These are phyloP conservation scores for Etia nguti DNA, from an alignment of 2,113 vertebrate species.

Conservation along the genomic window DNA sequence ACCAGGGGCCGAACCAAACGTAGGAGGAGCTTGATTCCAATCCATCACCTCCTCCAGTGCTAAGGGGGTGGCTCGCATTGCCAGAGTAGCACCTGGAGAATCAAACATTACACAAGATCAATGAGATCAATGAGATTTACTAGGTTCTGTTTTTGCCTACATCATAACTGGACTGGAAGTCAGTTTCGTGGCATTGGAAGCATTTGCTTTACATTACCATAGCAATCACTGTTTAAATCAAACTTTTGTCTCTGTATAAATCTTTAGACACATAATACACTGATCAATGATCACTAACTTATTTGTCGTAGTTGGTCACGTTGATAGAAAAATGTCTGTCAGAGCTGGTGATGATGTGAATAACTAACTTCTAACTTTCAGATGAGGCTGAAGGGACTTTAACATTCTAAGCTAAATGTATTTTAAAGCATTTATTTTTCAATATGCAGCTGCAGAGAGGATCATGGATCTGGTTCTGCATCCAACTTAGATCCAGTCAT, in stretches of 20 bases:
- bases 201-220: neutral
- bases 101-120: neutral
- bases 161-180: neutral
- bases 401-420: neutral
- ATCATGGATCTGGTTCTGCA: neutral
- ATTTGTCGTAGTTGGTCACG: neutral
- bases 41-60: slow-evolving; percentile 89
- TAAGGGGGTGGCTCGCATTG: slow-evolving; percentile 89
- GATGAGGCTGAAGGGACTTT: neutral
- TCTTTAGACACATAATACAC: neutral
- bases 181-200: neutral
- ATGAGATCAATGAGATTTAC: neutral
- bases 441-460: neutral
- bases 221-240: neutral
- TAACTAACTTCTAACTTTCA: neutral
- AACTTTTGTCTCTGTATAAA: neutral
- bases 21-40: slow-evolving; percentile 90
- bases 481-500: neutral
- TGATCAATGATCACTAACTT: neutral
- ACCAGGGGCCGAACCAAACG: slow-evolving; percentile 83
- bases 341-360: neutral
- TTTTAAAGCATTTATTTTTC: neutral
- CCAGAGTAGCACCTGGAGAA: slow-evolving; percentile 86
- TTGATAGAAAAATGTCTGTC: neutral
- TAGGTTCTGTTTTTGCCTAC: neutral